phyloP scores from a whole-genome alignment of 2,113 vertebrate genomes.

The Eulemur macaco region DNA sequence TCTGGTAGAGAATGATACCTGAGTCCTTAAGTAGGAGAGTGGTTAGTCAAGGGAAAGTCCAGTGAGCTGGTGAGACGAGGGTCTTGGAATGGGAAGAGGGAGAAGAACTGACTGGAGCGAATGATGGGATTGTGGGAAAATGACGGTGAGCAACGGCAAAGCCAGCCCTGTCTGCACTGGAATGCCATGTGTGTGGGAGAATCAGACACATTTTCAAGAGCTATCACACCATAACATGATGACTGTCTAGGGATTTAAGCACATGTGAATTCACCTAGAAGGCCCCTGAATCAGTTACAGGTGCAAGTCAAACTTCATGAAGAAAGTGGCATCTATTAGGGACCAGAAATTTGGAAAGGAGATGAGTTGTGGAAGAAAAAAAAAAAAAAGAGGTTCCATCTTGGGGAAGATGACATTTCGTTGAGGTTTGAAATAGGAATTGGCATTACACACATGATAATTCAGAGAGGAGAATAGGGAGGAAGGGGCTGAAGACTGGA shows the following conservation, averaged over 20 bases:
- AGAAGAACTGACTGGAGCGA: background rate
- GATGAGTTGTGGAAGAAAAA: rapidly evolving
- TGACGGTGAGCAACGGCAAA: rapidly evolving
- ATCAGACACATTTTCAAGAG: background rate
- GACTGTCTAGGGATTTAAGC: rapidly evolving
- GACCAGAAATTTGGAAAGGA: background rate
- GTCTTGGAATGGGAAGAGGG: background rate
- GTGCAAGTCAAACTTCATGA: background rate
- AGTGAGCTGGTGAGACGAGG: too few species aligned
- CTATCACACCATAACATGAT: rapidly evolving
- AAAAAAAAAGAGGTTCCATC: rapidly evolving
- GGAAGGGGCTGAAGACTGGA: rapidly evolving
- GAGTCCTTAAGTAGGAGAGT: background rate
- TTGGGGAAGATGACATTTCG: background rate
- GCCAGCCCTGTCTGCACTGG: rapidly evolving
- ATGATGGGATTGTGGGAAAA: rapidly evolving
- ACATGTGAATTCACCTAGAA: background rate
- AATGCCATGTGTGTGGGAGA: background rate
- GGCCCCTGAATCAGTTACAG: background rate
- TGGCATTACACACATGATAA: too few species aligned
- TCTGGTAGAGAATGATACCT: background rate
- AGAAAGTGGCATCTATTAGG: background rate
- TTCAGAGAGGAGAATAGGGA: background rate
- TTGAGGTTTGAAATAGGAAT: background rate
- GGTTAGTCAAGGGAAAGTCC: background rate